Base-by-base conservation (phyloP, 2,888 invertebrate genomes). In the Rhynchonema sp. region DNA sequence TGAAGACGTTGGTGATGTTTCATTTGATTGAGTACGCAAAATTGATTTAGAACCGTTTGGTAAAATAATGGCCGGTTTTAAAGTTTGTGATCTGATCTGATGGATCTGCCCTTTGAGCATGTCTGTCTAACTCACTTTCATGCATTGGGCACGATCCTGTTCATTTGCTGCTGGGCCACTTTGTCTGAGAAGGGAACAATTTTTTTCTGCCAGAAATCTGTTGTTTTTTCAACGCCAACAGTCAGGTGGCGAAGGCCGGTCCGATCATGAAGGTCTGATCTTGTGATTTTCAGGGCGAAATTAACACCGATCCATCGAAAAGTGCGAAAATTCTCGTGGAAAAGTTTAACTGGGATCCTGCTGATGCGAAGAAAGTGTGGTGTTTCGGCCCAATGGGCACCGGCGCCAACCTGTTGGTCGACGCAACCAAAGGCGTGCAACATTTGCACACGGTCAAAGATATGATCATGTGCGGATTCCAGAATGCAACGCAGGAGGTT, bases 381-480 rank as follows among this genome's bases (percentile, higher is more conserved):
- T n/a, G 91, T 79, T 99, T 99, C 78, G 98, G 98, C 62, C 98
- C 98, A 65, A 98, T 99, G 74, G 91, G 91, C 66, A 91, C 89
- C 67, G 98, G 98, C 59, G 92, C 98, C 71, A 99, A 99, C 79
- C 81, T 99, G 67, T 80, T 99, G 68, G 82, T 96, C 65, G 98
- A 99, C 80, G 91, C 90, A 78, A 89, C 96, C 69, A 98, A 99
- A 81, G 98, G 98, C 79, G 98, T 98, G 65, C 98, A 99, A 78
- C 99, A 98, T 79, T 82, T 99, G 66, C 98, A 98, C 75, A 98
- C 99, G 82, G 96, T 99, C 80, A 99, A 99, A 82, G 98, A 99
- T 78, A 73, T 71, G 49, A 68, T 70, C 53, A 71, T 74, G 58
- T 72, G 72, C 61, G 73, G 74, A 61, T 74, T 74, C 69, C 71